These are phyloP conservation scores for Zaprionus vittiger DNA, from an alignment of 1,140 invertebrate genomes.

Conservation along the genomic window DNA sequence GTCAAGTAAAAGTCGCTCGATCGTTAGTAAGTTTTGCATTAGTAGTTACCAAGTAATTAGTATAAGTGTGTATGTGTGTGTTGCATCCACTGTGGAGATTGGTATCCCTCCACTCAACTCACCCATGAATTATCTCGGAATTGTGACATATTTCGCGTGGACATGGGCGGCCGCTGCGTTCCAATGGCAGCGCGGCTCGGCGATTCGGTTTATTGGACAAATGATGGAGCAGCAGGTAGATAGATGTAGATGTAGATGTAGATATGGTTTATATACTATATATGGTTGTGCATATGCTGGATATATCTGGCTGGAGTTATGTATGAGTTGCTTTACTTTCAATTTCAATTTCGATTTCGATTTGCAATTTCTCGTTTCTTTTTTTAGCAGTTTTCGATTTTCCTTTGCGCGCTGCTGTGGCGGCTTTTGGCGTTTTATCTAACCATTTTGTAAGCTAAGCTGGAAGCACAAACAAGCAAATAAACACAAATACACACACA, in stretches of 20 bases:
- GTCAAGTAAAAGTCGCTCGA: conserved; percentile 12
- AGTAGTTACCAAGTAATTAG: conserved; percentile 1
- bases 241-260: conserved; percentile 2
- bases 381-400: conserved; percentile 56
- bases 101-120: conserved; percentile 50
- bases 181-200: conserved; percentile 9
- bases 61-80: conserved; percentile 29
- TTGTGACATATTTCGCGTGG: conserved; percentile 79
- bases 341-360: conserved; percentile 54
- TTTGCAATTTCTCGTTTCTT: conserved; percentile 41
- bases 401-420: conserved; percentile 28
- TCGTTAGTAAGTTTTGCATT: conserved; percentile 34
- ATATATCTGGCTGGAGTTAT: neutral
- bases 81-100: conserved; percentile 14
- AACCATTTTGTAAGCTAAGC: conserved; percentile 74
- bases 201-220: conserved; percentile 19
- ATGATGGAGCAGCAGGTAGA: conserved; percentile 23
- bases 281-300: neutral
- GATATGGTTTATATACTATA: neutral
- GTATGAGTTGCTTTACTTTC: conserved; percentile 30
- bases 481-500: conserved; percentile 23
- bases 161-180: conserved; percentile 31
- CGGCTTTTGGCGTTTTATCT: conserved; percentile 56
- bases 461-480: conserved; percentile 26
- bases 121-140: conserved; percentile 85